Evolutionary conservation across 2,797 vertebrate genomes (phyloP).

Genomic region (Lacerta bilineata): DNA sequence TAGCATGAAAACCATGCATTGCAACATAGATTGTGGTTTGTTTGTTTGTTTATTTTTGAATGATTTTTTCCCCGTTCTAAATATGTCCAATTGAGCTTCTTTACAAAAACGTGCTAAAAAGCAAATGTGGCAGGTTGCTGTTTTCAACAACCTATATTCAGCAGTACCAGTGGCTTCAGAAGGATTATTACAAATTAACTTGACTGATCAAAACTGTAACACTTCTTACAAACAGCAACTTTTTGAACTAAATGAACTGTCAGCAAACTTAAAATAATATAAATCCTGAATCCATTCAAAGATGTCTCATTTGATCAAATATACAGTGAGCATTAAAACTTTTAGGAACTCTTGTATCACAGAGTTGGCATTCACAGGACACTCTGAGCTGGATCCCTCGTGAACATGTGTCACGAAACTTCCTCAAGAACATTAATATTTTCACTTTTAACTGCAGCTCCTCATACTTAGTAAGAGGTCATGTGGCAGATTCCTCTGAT

Average conservation of each 20-base stretch:
- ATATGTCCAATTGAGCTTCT: neutral
- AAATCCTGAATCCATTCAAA: slow-evolving; percentile 53
- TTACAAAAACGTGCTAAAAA: neutral
- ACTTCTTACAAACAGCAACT: slow-evolving; percentile 56
- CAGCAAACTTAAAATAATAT: slow-evolving; percentile 59
- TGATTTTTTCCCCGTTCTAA: neutral
- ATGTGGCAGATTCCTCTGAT: neutral
- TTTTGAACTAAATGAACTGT: slow-evolving; percentile 49
- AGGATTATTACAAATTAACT: neutral
- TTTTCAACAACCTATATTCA: neutral
- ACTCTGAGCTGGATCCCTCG: slow-evolving; percentile 23
- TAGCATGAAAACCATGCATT: slow-evolving; percentile 29
- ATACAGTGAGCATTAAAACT: slow-evolving; percentile 70
- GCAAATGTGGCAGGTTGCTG: neutral
- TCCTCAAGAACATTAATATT: neutral
- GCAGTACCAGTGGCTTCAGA: neutral
- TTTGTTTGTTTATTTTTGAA: too few relatives aligned
- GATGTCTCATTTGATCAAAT: slow-evolving; percentile 70
- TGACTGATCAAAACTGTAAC: slow-evolving; percentile 8
- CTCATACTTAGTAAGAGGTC: neutral
- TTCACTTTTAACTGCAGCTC: neutral
- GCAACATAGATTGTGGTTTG: neutral
- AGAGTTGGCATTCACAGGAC: slow-evolving; percentile 72
- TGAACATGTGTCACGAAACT: neutral
- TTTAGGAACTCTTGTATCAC: slow-evolving; percentile 68